These are phyloP conservation scores for Paracentrotus lividus DNA, from an alignment of 53 echinoderm and acorn worm species.

Conservation along the genomic window DNA sequence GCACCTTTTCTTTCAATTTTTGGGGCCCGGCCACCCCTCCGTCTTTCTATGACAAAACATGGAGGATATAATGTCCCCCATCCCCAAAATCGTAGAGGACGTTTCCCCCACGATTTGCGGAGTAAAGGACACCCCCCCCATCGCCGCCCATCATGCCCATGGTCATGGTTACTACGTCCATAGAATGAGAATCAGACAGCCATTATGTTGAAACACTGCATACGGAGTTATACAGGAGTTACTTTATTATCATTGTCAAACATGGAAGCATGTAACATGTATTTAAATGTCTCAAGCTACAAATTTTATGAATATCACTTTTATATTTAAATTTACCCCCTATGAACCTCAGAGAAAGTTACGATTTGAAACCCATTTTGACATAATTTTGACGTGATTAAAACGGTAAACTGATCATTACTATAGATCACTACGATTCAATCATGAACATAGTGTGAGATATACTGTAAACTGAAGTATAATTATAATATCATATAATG, in stretches of 20 bases:
- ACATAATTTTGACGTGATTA: background rate
- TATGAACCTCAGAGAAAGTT: background rate
- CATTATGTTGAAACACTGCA: constrained; percentile 17
- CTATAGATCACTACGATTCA: background rate
- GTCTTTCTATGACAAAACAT: too few relatives aligned
- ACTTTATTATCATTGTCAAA: constrained; percentile 3
- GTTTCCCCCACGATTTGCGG: too few relatives aligned
- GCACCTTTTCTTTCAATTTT: too few relatives aligned
- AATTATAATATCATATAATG: background rate
- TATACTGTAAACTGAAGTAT: background rate
- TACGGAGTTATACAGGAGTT: constrained; percentile 22
- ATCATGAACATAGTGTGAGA: background rate
- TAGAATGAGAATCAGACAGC: background rate
- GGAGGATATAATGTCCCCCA: too few relatives aligned
- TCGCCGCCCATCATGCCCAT: too few relatives aligned
- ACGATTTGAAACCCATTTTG: background rate
- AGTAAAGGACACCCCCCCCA: too few relatives aligned
- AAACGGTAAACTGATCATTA: background rate
- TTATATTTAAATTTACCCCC: background rate
- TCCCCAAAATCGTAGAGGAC: too few relatives aligned
- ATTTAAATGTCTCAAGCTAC: background rate
- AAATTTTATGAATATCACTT: background rate
- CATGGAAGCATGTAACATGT: constrained; percentile 14
- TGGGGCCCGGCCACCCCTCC: too few relatives aligned
- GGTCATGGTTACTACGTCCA: background rate